A percentile compares a stretch with the other conserved stretches of the same genome.
Evolutionary conservation across 2,113 vertebrate species (phyloP).

Genomic region (Chionomys nivalis): DNA sequence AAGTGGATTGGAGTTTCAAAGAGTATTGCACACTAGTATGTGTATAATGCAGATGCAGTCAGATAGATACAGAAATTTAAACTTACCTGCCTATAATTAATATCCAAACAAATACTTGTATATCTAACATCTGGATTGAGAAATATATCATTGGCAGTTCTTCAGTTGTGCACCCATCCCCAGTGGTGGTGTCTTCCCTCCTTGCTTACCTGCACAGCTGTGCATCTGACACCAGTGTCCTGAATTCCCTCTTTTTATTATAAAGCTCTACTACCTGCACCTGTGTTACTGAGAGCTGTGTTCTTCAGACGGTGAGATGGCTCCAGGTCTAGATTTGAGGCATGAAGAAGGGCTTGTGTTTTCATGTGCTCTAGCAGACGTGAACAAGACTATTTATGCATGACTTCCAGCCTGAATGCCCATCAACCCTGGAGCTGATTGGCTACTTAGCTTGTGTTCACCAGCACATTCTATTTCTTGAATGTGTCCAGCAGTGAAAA

Average conservation of each 20-base stretch:
- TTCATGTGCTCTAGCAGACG: too few relatives aligned
- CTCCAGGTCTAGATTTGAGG: background rate
- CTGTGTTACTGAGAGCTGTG: background rate
- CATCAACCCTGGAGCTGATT: too few relatives aligned
- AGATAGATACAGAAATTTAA: background rate
- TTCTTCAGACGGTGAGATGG: background rate
- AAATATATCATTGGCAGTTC: background rate
- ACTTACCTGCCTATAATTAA: background rate
- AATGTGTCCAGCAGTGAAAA: too few relatives aligned
- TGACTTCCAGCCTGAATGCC: too few relatives aligned
- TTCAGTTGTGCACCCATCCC: background rate
- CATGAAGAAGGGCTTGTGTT: too few relatives aligned
- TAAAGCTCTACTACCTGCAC: background rate
- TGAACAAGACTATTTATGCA: too few relatives aligned
- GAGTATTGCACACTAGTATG: background rate
- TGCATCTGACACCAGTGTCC: background rate
- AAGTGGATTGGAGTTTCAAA: background rate
- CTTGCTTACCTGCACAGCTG: background rate
- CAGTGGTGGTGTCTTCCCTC: background rate
- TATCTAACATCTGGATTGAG: background rate
- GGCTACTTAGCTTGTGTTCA: too few relatives aligned
- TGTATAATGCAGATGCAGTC: background rate
- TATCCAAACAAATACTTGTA: background rate
- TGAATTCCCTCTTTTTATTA: too few relatives aligned
- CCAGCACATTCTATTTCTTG: too few relatives aligned